Conservation (phyloP, 2,113 vertebrate genomes). For the Pristiophorus japonicus region DNA sequence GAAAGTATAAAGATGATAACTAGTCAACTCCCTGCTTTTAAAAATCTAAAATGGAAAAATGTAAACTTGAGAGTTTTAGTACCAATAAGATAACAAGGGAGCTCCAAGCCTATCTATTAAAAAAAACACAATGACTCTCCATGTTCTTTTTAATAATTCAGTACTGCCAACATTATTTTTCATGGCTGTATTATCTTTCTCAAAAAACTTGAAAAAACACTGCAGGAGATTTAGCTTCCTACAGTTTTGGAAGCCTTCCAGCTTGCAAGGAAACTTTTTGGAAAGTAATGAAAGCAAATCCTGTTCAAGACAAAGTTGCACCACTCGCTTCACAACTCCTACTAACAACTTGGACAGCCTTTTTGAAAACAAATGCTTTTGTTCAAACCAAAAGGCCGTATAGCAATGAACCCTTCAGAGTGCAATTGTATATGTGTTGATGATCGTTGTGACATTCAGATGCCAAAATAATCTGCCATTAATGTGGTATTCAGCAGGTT, state of each 20-base stretch:
- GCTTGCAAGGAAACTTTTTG: background rate
- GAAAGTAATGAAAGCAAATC: conserved; percentile 14
- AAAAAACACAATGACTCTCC: background rate
- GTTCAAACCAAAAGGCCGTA: background rate
- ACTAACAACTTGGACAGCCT: background rate
- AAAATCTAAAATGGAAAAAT: background rate
- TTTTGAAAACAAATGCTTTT: background rate
- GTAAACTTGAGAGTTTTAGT: background rate
- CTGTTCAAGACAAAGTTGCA: background rate
- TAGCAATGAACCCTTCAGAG: too few species aligned
- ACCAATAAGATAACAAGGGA: background rate
- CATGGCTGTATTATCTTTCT: background rate
- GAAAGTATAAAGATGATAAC: background rate
- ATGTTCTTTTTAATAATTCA: conserved; percentile 17
- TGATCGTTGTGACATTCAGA: background rate
- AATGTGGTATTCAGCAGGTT: background rate
- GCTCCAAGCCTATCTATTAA: background rate
- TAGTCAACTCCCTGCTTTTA: background rate
- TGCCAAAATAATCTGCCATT: background rate
- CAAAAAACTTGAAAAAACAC: conserved; percentile 20
- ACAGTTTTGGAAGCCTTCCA: conserved; percentile 17
- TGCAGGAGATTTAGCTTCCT: background rate
- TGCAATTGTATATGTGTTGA: background rate
- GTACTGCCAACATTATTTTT: background rate
- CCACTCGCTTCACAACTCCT: background rate